Evolutionary conservation across 2,888 invertebrate genomes (phyloP).

Genomic region (Nasonovia ribisnigri): DNA sequence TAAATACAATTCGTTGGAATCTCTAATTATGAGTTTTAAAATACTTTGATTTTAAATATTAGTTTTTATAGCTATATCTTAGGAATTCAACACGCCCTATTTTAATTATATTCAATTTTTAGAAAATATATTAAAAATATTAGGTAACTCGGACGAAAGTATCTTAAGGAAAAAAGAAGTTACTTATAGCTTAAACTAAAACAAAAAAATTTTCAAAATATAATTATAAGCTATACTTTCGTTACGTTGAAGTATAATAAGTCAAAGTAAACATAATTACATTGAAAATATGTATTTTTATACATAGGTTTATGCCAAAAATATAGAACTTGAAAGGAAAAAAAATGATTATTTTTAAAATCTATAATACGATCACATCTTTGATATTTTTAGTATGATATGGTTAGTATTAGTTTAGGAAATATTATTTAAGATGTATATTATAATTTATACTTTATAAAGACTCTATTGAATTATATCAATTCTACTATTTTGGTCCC

Average conservation of each 20-base stretch:
- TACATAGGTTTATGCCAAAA: not conserved
- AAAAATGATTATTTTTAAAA: not conserved
- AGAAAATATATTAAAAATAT: slow-evolving; percentile 3
- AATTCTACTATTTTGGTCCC: slow-evolving; percentile 44
- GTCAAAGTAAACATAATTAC: not conserved
- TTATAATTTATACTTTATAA: not conserved
- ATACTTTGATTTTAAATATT: not conserved
- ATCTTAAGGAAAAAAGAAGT: not conserved
- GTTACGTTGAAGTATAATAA: not conserved
- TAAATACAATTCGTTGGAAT: not conserved
- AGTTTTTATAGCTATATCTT: not conserved
- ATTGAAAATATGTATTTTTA: not conserved
- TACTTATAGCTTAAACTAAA: not conserved
- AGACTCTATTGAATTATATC: not conserved
- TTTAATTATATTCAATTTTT: not conserved
- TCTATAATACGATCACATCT: not conserved
- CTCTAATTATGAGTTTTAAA: not conserved
- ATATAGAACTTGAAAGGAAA: not conserved
- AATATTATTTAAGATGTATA: not conserved
- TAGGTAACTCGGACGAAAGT: not conserved
- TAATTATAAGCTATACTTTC: not conserved
- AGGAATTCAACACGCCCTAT: not conserved
- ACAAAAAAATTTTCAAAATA: not conserved
- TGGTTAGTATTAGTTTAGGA: slow-evolving; percentile 13
- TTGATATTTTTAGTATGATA: slow-evolving; percentile 23